Evolutionary conservation across 2,888 invertebrate genomes (phyloP), one percentile per base, ranked within the genome.

Genomic region (Cecidostiba fungosa): DNA sequence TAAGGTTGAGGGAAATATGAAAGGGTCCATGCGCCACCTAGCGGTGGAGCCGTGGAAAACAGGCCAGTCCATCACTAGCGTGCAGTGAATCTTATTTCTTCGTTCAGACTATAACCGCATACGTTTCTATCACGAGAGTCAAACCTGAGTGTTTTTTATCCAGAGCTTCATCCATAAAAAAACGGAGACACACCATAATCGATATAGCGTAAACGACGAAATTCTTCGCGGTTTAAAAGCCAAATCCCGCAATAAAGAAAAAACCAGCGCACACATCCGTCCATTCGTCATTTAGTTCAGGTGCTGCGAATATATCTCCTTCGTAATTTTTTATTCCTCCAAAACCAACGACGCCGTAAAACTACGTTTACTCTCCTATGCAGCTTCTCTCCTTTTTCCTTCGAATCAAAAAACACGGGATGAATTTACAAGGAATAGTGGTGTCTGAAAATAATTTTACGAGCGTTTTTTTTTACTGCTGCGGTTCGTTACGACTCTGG

Each of bases 371-470:
- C 54, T 4, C 10, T 8, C 43, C 26, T 26, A 1, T 10, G 26
- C 19, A 62, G 62, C 14, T 14, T 12, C 14, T 62, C n/a, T 6
- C 12, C 62, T 6, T 23, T 14, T 10, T 62, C 26, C 19, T 59
- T 59, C 26, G 10, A 14, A 62, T 26, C 26, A 62, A 62, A 62
- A 62, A 10, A 19, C 62, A 26, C 62, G 26, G 62, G 12, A 12
- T 26, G 62, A 62, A 26, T 23, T 62, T 26, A 62, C 23, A 26
- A 23, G 62, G 6, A 54, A 32, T 6, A 16, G 32, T 1, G 6
- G 14, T 0, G 14, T 16, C 69, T 29, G 69, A 69, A 69, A 69
- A 29, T 69, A 69, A 69, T 69, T 32, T 69, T 69, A 69, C 69
- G 69, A 54, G 19, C 54, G 32, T 19, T 16, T 12, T 26, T 69